Percentiles rank a stretch among this genome's conserved stretches.
Conservation (phyloP, 2,797 vertebrate species). For the Phaenicophaeus curvirostris region DNA sequence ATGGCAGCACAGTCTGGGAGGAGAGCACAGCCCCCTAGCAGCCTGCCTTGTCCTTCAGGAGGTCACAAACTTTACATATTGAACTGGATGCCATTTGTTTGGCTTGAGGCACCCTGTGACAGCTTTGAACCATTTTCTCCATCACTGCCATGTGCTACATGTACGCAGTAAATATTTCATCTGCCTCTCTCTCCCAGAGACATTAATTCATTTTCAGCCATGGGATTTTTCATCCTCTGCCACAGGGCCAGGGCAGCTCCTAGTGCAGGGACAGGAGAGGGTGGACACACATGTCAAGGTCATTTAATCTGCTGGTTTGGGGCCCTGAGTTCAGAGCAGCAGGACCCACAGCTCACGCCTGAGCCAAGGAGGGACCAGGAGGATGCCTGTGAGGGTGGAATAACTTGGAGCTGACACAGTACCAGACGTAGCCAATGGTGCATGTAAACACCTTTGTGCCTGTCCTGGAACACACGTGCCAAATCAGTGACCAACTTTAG, state of each 20-base stretch:
- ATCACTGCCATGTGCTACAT: neutral
- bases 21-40: neutral
- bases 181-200: neutral
- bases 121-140: neutral
- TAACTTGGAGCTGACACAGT: neutral
- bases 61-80: neutral
- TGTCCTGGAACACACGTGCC: neutral
- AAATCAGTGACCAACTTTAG: neutral
- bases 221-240: neutral
- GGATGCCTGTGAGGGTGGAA: neutral
- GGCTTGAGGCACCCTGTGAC: neutral
- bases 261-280: neutral
- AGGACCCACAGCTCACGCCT: neutral
- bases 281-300: neutral
- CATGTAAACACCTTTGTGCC: accelerated
- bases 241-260: accelerated
- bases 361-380: neutral
- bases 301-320: neutral
- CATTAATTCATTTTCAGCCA: neutral
- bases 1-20: neutral
- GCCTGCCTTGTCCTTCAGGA: neutral
- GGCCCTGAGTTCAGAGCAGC: neutral
- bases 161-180: neutral
- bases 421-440: neutral
- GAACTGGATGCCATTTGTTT: neutral